Base-by-base conservation (phyloP, 2,888 invertebrate species). In the Carterocephalus palaemon region DNA sequence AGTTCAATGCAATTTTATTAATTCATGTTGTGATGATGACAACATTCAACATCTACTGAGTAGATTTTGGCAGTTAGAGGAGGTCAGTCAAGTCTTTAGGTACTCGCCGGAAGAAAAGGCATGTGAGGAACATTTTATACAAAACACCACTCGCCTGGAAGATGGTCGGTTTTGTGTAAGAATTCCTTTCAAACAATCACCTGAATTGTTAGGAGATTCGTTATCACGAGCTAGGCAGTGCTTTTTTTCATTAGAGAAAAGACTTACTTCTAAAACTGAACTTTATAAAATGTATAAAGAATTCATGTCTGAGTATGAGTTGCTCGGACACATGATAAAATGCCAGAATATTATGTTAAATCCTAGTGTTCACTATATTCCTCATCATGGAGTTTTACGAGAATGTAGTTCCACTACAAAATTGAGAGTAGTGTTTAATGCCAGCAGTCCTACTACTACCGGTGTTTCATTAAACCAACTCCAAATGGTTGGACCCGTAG, bases 381-480 rank as follows among this genome's bases (percentile, higher is more conserved):
- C 38, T 26, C 34, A 42, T 13, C 34, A 41, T 17, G 47, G 47
- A 2, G 32, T 47, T 9, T 19, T 40, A 20, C 40, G 31, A 3
- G 40, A 40, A 9, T 4, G 31, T 13, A 40, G 40, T 9, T 8
- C 16, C 6, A 40, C 40, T 1, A 40, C 31, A 1, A 31, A 39
- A 29, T 15, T 39, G 3, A 16, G 37, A n/a, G 47, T 47, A 9
- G 41, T 47, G 12, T 47, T 47, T 13, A 41, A 47, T 15, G 47
- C 47, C 2, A 41, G 41, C 13, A 8, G 19, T 17, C 28, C 26
- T 4, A 41, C 41, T 12, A 13, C 48, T 1, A 42, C 51, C 1
- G 54, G 51, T 12, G 13, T 52, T 29, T 47, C 53, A 0, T 46
- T 47, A 1, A 59, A 60, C 32, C 41, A 51, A 6, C 33, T 60